Evolutionary conservation across 1,140 invertebrate species (phyloP).

Genomic region (Aphaenogaster ashmeadi): DNA sequence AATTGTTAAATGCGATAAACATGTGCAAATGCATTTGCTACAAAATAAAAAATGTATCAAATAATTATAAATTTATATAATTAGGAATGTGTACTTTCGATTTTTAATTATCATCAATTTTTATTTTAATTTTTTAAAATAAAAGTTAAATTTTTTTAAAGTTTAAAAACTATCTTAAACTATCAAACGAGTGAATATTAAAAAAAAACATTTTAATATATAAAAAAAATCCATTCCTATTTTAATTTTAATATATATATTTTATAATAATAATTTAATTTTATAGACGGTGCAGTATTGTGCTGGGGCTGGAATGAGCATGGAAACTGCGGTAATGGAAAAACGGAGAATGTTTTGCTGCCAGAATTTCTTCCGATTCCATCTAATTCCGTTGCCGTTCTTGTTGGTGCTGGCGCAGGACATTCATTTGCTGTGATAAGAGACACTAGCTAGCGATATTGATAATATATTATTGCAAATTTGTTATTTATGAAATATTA

Average conservation of each 20-base stretch:
- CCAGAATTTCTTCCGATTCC: conserved; percentile 83
- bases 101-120: neutral
- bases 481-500: conserved; percentile 22
- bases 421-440: conserved; percentile 88
- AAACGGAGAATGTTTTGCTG: conserved; percentile 88
- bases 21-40: neutral
- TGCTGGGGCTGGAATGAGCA: conserved; percentile 98
- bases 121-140: neutral
- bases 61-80: conserved; percentile 32
- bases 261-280: conserved; percentile 67
- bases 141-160: neutral
- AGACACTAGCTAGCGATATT: conserved; percentile 60
- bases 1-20: conserved; percentile 13
- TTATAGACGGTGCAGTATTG: conserved; percentile 89
- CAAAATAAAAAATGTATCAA: neutral
- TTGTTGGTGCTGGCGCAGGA: conserved; percentile 87
- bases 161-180: neutral
- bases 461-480: conserved; percentile 19
- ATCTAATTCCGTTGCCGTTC: conserved; percentile 79
- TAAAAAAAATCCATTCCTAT: too few species aligned
- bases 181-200: neutral
- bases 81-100: neutral
- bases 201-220: neutral
- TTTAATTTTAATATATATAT: too few species aligned
- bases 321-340: conserved; percentile 93